Base-by-base conservation (phyloP, 2,113 vertebrate genomes). In the Phylloscopus whistleri region DNA sequence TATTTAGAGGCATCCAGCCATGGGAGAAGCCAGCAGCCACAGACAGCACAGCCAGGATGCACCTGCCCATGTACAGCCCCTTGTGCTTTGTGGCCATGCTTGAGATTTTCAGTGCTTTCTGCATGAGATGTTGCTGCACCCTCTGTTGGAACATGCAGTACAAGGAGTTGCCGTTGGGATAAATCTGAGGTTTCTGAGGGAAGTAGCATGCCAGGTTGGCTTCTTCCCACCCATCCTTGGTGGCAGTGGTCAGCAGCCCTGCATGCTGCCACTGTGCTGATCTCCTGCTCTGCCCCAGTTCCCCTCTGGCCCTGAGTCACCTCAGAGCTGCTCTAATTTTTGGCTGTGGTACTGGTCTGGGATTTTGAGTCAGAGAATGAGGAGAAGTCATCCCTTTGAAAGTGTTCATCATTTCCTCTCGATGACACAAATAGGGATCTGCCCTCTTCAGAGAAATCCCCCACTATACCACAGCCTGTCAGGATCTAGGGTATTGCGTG, bases 101-200 rank as follows among this genome's bases (percentile, higher is more conserved):
- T 30, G 39, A 51, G 62, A 15, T 67, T 63, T 59, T 59, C 58
- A 26, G 17, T 59, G 56, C 70, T 69, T 72, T 62, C 56, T 31
- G 3, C 24, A 0, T 5, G 8, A 48, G 37, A 3, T 2, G 0
- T 70, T 64, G 15, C 75, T 62, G 31, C 26, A 63, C 17, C 31
- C 11, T 8, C 24, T 27, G 63, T 14, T 75, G 56, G n/a, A 41
- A 6, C 26, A 8, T 39, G 43, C 28, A 59, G 79, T 31, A 48
- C 0, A 1, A 46, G 58, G 84, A 37, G 27, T 31, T 4, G 0
- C 39, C 1, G 0, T 22, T 64, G 89, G 33, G 35, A 69, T 2
- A 1, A 5, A 4, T 16, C 20, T 13, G 26, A 67, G 56, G 16
- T 44, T 84, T 82, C 46, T 67, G 7, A 60, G 51, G 46, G 77